These are phyloP conservation scores for Macrotrachela quadricornifera DNA, from an alignment of 1,140 invertebrate genomes.

Conservation along the genomic window DNA sequence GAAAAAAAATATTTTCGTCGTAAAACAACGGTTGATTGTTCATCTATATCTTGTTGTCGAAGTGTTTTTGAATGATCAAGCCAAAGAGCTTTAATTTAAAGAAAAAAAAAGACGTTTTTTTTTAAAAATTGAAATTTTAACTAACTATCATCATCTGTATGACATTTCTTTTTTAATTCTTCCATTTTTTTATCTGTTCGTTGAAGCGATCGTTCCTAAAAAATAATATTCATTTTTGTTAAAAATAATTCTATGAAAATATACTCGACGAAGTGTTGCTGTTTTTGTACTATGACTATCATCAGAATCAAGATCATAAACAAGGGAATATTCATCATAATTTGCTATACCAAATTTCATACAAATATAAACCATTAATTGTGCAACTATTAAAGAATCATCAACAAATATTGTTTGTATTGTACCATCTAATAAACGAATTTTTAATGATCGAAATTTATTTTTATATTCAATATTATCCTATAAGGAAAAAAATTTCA, in stretches of 20 bases:
- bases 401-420: slow-evolving; percentile 88
- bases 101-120: no score
- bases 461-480: slow-evolving; percentile 80
- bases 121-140: not conserved
- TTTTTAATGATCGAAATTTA: slow-evolving; percentile 65
- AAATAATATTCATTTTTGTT: no score
- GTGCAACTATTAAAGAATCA: slow-evolving; percentile 85
- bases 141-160: slow-evolving; percentile 88
- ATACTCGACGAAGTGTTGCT: no score
- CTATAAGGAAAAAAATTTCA: no score
- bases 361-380: slow-evolving; percentile 95
- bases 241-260: no score
- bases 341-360: slow-evolving; percentile 97
- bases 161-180: slow-evolving; percentile 78
- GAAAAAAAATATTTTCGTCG: slow-evolving; percentile 93
- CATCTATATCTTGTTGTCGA: slow-evolving; percentile 82
- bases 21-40: slow-evolving; percentile 67
- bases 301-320: slow-evolving; percentile 44
- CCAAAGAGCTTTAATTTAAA: slow-evolving; percentile 62
- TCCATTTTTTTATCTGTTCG: slow-evolving; percentile 76
- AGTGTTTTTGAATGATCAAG: slow-evolving; percentile 88
- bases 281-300: no score
- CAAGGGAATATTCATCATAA: slow-evolving; percentile 93
- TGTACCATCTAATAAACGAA: slow-evolving; percentile 76
- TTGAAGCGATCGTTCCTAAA: slow-evolving; percentile 28